Percentiles rank a stretch among this genome's conserved stretches.
Conservation (phyloP, 23 tunicate species). For the Halocynthia aurantium region DNA sequence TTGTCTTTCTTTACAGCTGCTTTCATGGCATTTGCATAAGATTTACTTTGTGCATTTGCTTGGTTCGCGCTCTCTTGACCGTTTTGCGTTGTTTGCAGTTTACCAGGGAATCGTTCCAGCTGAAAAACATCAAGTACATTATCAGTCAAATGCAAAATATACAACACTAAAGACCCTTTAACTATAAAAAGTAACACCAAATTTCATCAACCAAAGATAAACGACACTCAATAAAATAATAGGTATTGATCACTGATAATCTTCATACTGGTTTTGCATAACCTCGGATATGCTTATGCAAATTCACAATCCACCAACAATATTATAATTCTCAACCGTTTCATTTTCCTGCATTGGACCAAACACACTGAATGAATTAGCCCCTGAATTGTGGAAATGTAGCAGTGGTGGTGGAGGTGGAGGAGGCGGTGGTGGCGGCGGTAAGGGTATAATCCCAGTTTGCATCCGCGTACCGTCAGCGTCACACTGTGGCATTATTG, state of each 20-base stretch:
- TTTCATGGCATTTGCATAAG: conserved; percentile 17
- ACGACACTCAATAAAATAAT: neutral
- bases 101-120: conserved; percentile 68
- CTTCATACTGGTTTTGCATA: too few species aligned
- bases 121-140: conserved; percentile 6
- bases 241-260: conserved; percentile 12
- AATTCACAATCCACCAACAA: neutral
- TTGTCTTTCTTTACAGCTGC: neutral
- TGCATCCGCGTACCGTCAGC: too few species aligned
- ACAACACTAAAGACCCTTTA: too few species aligned
- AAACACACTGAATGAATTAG: neutral
- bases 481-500: too few species aligned
- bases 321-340: neutral
- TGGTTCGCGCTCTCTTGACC: conserved; percentile 30
- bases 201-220: too few species aligned
- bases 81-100: conserved; percentile 14
- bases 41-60: conserved; percentile 25
- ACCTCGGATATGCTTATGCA: too few species aligned
- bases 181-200: too few species aligned
- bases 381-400: conserved; percentile 3
- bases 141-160: too few species aligned
- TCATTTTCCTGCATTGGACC: neutral
- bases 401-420: conserved; percentile 10
- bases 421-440: conserved; percentile 11
- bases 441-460: neutral